Conservation (phyloP, 2,797 vertebrate species). For the Acanthurus tractus region DNA sequence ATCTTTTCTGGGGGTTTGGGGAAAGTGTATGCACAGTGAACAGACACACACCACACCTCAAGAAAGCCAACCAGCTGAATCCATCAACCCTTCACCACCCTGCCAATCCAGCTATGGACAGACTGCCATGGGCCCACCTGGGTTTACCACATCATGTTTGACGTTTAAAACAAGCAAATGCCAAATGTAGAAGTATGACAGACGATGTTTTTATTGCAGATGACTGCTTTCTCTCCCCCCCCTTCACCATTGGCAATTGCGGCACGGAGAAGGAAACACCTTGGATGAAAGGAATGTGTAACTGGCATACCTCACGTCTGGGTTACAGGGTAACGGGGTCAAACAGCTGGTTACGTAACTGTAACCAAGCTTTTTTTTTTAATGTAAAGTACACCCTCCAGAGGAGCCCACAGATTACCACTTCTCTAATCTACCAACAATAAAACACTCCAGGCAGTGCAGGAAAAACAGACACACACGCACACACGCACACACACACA, state of each 20-base stretch:
- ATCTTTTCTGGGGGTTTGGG: slow-evolving; percentile 13
- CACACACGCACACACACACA: slow-evolving; percentile 65
- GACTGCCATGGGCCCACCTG: slow-evolving; percentile 45
- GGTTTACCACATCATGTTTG: slow-evolving; percentile 11
- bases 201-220: slow-evolving; percentile 1
- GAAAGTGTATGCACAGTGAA: slow-evolving; percentile 4
- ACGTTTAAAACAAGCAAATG: slow-evolving; percentile 1
- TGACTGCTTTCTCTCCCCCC: background rate
- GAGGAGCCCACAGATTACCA: slow-evolving; percentile 63
- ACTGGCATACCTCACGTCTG: slow-evolving; percentile 30
- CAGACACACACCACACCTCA: slow-evolving; percentile 35
- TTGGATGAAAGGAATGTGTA: slow-evolving; percentile 49
- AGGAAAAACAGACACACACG: slow-evolving; percentile 60
- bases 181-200: slow-evolving; percentile 1
- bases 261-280: slow-evolving; percentile 31
- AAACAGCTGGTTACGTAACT: slow-evolving; percentile 51
- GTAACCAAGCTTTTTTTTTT: background rate
- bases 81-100: slow-evolving; percentile 39
- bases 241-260: slow-evolving; percentile 3
- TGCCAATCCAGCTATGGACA: slow-evolving; percentile 13
- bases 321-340: slow-evolving; percentile 43
- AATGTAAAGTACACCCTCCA: slow-evolving; percentile 35
- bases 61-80: slow-evolving; percentile 16
- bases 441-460: slow-evolving; percentile 48
- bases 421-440: slow-evolving; percentile 41